Conservation (phyloP, 2,888 invertebrate genomes). For the Hemithea aestivaria region DNA sequence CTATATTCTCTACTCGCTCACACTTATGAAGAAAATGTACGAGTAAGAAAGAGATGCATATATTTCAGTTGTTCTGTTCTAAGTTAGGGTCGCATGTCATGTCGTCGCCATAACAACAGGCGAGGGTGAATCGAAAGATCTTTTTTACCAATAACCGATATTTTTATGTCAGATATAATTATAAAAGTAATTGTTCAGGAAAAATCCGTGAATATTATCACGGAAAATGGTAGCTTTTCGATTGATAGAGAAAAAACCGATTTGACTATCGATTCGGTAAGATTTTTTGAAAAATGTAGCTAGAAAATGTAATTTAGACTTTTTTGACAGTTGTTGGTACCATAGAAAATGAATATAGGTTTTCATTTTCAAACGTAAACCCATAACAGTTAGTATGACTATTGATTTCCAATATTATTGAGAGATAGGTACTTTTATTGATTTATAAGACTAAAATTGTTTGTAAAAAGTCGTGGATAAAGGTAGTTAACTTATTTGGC, state of each 20-base stretch:
- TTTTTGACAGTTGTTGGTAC: too few relatives aligned
- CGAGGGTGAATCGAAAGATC: slow-evolving; percentile 65
- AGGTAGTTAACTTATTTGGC: too few relatives aligned
- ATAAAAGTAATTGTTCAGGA: slow-evolving; percentile 46
- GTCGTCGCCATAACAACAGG: slow-evolving; percentile 64
- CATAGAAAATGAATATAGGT: too few relatives aligned
- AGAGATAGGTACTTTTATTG: too few relatives aligned
- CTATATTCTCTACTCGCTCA: slow-evolving; percentile 37
- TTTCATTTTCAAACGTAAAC: too few relatives aligned
- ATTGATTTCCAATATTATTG: too few relatives aligned
- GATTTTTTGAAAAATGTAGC: slow-evolving; percentile 32
- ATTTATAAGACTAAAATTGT: too few relatives aligned
- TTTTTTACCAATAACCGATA: slow-evolving; percentile 64
- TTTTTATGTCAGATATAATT: slow-evolving; percentile 54
- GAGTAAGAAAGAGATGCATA: slow-evolving; percentile 38
- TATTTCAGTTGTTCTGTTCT: slow-evolving; percentile 20
- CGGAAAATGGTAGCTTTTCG: slow-evolving; percentile 31
- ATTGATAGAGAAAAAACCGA: slow-evolving; percentile 34
- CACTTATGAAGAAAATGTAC: slow-evolving; percentile 16
- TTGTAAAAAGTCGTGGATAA: too few relatives aligned
- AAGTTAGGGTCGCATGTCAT: slow-evolving; percentile 42
- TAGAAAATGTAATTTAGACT: slow-evolving; percentile 31
- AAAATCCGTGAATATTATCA: slow-evolving; percentile 35
- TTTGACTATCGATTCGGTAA: slow-evolving; percentile 55
- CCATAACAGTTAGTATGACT: too few relatives aligned